phyloP scores from a whole-genome alignment of 2,797 vertebrate genomes.

The Alectoris magna region DNA sequence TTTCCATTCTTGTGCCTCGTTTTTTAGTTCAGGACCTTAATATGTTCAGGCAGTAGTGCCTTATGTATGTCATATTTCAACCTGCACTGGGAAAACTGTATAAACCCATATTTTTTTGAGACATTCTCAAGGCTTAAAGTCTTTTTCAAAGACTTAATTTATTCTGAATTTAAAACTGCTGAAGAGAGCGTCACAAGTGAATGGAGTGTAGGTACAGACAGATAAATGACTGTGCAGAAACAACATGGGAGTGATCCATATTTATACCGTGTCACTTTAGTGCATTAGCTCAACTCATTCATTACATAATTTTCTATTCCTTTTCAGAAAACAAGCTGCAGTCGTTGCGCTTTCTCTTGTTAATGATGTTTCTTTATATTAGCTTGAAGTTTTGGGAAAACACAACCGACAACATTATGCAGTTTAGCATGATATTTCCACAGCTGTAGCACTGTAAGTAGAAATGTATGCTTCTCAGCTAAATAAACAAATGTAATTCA shows the following conservation, averaged over 20 bases:
- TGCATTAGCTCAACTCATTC: slow-evolving; percentile 15
- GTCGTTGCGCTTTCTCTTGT: background rate
- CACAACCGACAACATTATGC: background rate
- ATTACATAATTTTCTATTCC: slow-evolving; percentile 1
- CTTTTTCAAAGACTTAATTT: slow-evolving; percentile 42
- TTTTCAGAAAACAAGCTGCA: slow-evolving; percentile 33
- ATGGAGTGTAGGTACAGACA: background rate
- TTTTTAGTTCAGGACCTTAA: background rate
- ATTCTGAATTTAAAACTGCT: slow-evolving; percentile 24
- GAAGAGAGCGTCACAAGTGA: slow-evolving; percentile 1
- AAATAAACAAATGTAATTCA: background rate
- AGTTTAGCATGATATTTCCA: background rate
- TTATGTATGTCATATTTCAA: background rate
- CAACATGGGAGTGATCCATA: background rate
- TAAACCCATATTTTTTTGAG: background rate
- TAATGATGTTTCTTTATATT: slow-evolving; percentile 38
- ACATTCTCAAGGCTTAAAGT: background rate
- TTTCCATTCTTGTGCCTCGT: background rate
- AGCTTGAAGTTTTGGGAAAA: background rate
- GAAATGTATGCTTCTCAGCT: background rate
- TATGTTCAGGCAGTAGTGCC: background rate
- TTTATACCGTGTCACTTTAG: slow-evolving; percentile 15
- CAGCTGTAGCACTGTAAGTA: background rate
- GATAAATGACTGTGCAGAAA: slow-evolving; percentile 46
- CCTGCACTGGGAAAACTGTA: background rate